Percentiles rank a stretch among this genome's conserved stretches.
Evolutionary conservation across 2,888 invertebrate genomes (phyloP).

Genomic region (Drosophila pullipes): DNA sequence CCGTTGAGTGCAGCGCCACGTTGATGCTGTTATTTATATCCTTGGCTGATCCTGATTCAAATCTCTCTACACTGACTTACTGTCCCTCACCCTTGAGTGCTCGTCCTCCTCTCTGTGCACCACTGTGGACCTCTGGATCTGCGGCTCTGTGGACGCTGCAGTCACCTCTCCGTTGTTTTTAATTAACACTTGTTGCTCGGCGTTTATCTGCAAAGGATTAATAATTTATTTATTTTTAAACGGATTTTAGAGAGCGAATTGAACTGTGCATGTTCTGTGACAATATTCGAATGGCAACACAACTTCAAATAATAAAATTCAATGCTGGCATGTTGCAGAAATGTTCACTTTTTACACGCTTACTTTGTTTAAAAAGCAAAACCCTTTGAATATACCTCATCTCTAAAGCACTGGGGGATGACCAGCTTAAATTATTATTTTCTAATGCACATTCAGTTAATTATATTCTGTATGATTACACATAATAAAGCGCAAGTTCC

Average conservation of each 20-base stretch:
- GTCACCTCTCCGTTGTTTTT: neutral
- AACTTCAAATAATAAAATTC: neutral
- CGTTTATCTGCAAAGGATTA: conserved; percentile 14
- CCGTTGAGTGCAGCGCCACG: conserved; percentile 86
- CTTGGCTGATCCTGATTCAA: conserved; percentile 30
- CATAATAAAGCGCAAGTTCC: neutral
- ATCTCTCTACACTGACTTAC: conserved; percentile 2
- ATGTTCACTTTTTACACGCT: neutral
- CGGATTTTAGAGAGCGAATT: neutral
- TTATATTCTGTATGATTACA: neutral
- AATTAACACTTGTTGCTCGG: neutral
- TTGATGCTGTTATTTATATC: conserved; percentile 77
- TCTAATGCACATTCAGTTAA: neutral
- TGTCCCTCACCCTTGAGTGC: neutral
- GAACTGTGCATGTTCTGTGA: neutral
- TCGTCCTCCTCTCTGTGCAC: conserved; percentile 18
- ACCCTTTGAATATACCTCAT: neutral
- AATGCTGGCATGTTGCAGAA: neutral
- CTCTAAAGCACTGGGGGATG: neutral
- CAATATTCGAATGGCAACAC: neutral
- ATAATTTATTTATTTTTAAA: neutral
- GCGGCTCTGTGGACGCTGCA: conserved; percentile 5
- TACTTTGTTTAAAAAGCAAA: neutral
- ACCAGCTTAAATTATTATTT: neutral
- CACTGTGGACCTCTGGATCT: neutral